Conservation (phyloP, 2,888 invertebrate species). For the Boloria euphrosyne region DNA sequence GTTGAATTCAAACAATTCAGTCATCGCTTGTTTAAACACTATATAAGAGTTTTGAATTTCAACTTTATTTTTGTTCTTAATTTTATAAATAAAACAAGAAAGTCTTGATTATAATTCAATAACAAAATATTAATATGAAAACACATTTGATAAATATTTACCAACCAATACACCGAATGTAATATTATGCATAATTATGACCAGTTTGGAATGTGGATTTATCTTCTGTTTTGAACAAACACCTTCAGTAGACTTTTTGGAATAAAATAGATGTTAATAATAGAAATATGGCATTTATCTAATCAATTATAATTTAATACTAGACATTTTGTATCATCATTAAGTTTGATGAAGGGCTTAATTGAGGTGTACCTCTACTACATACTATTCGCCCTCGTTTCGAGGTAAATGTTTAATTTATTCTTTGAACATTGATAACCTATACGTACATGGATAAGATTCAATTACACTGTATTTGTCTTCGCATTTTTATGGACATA, state of each 20-base stretch:
- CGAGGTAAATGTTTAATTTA: not conserved
- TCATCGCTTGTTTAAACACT: no score
- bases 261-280: not conserved
- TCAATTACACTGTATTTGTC: not conserved
- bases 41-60: not conserved
- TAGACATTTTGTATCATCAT: not conserved
- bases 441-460: not conserved
- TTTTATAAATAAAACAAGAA: conserved; percentile 18
- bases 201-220: conserved; percentile 17
- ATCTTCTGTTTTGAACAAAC: conserved; percentile 10
- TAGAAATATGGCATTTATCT: not conserved
- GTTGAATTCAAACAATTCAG: no score
- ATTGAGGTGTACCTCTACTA: conserved; percentile 1
- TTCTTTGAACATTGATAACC: not conserved
- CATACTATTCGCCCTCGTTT: not conserved
- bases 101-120: conserved; percentile 21
- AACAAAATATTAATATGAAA: conserved; percentile 20
- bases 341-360: not conserved
- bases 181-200: conserved; percentile 22
- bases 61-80: not conserved
- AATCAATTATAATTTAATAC: no score
- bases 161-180: conserved; percentile 5
- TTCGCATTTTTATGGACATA: not conserved
- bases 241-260: not conserved
- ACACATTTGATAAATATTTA: conserved; percentile 23